Evolutionary conservation across 2,797 vertebrate genomes (phyloP).

Genomic region (Hypotaenidia philippensis): DNA sequence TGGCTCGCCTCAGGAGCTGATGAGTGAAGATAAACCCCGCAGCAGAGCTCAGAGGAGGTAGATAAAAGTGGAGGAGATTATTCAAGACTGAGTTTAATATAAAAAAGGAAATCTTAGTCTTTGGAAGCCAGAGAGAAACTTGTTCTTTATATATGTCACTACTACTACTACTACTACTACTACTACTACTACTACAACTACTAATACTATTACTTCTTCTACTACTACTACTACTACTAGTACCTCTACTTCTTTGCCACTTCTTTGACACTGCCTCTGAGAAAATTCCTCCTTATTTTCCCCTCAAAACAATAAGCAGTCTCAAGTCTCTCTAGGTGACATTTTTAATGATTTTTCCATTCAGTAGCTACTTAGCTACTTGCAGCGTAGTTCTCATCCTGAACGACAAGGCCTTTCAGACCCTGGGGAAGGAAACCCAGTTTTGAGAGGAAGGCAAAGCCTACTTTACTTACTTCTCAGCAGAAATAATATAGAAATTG

Average conservation of each 20-base stretch:
- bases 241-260: not conserved
- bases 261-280: not conserved
- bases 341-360: not conserved
- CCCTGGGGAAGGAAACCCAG: not conserved
- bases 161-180: not conserved
- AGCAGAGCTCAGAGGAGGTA: not conserved
- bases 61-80: conserved; percentile 32
- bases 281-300: not conserved
- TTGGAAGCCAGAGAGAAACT: not conserved
- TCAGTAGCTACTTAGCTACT: not conserved
- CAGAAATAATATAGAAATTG: not conserved
- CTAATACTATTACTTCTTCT: not conserved
- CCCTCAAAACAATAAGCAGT: not conserved
- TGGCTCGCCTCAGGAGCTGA: conserved; percentile 72
- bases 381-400: not conserved
- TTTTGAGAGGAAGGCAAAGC: not conserved
- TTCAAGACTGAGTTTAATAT: conserved; percentile 27
- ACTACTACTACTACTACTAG: not conserved
- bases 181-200: not conserved
- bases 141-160: not conserved
- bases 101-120: not conserved
- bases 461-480: not conserved
- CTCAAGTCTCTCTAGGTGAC: not conserved
- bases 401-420: not conserved
- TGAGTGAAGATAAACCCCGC: conserved; percentile 70